Conservation (phyloP, 2,888 invertebrate genomes). For the Drosophila helvetica region DNA sequence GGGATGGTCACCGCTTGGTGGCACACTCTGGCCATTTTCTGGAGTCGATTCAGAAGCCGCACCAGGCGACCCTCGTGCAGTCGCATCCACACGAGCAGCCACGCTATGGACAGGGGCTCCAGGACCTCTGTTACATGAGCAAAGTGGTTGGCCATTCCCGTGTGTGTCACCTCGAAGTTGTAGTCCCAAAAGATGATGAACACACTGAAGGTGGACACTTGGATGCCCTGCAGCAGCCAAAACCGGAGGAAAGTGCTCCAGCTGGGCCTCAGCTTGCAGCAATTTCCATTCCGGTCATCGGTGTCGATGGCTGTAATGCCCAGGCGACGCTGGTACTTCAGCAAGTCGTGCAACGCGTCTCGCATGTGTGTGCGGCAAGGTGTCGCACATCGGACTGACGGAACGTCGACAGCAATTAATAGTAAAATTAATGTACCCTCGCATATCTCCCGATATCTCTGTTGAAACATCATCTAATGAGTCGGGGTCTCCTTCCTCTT, state of each 20-base stretch:
- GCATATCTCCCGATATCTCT: background rate
- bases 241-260: background rate
- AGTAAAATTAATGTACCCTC: slow-evolving; percentile 1
- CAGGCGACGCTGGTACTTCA: slow-evolving; percentile 13
- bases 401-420: background rate
- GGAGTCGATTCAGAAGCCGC: slow-evolving; percentile 1
- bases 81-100: slow-evolving; percentile 4
- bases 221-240: background rate
- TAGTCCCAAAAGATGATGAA: background rate
- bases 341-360: slow-evolving; percentile 5
- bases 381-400: slow-evolving; percentile 4
- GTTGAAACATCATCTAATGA: background rate
- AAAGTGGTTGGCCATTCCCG: background rate
- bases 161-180: background rate
- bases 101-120: slow-evolving; percentile 1
- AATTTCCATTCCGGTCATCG: background rate
- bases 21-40: background rate
- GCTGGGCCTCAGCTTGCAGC: background rate
- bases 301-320: background rate
- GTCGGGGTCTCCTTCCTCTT: background rate
- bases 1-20: background rate
- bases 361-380: background rate
- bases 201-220: background rate
- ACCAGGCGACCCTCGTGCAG: background rate
- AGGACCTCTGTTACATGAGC: background rate